phyloP scores from a whole-genome alignment of 1,140 invertebrate genomes.

The Mactra quadrangularis region DNA sequence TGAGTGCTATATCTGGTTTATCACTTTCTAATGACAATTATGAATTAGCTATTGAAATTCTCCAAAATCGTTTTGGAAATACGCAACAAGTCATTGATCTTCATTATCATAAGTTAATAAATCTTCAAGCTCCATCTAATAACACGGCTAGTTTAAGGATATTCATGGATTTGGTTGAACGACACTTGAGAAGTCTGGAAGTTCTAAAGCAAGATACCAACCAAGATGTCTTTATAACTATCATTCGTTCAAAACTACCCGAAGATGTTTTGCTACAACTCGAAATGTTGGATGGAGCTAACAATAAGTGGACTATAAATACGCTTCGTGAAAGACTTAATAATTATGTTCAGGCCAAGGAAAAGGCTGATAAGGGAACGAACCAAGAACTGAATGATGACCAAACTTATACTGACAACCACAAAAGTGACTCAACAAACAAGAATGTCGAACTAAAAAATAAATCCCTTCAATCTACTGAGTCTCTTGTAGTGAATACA shows the following conservation, averaged over 20 bases:
- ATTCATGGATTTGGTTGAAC: neutral
- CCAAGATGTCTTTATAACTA: neutral
- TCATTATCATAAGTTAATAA: neutral
- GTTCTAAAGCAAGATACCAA: neutral
- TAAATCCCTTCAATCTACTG: neutral
- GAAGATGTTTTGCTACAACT: conserved; percentile 1
- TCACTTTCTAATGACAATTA: conserved; percentile 5
- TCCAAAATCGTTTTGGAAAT: neutral
- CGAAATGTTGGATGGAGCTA: neutral
- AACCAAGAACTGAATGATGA: neutral
- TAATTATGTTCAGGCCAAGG: neutral
- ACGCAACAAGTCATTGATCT: neutral
- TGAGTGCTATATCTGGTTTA: neutral
- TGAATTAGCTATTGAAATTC: neutral
- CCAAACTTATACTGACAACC: neutral
- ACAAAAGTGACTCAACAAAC: neutral
- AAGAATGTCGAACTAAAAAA: neutral
- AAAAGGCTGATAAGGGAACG: neutral
- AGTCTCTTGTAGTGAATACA: neutral
- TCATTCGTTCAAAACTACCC: neutral
- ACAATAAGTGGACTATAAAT: neutral
- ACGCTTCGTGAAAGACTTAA: neutral
- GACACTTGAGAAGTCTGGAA: conserved; percentile 3
- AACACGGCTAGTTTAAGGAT: neutral
- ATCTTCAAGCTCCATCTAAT: neutral